phyloP scores from a whole-genome alignment of 2,888 invertebrate species.

The Andrena praecox region DNA sequence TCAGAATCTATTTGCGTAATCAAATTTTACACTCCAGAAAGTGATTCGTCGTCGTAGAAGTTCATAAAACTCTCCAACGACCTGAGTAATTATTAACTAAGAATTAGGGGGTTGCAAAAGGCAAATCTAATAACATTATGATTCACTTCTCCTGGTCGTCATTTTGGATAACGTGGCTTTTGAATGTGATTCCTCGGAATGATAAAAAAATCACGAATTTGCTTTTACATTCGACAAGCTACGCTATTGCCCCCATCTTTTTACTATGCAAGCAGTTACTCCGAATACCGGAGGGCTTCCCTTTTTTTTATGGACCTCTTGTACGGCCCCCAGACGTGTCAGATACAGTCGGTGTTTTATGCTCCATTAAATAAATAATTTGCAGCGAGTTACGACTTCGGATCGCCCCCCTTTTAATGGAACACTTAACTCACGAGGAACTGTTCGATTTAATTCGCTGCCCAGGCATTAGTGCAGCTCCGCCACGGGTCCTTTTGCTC shows the following conservation, averaged over 20 bases:
- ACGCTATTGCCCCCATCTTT: not conserved
- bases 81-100: no score
- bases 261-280: slow-evolving; percentile 11
- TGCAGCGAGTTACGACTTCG: slow-evolving; percentile 50
- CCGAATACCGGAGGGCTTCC: slow-evolving; percentile 1
- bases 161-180: no score
- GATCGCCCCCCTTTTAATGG: slow-evolving; percentile 13
- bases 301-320: slow-evolving; percentile 39
- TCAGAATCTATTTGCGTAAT: not conserved
- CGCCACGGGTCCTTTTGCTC: not conserved
- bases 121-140: no score
- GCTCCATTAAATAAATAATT: slow-evolving; percentile 49
- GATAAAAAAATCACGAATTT: not conserved
- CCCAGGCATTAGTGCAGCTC: not conserved
- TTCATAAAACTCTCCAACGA: not conserved
- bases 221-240: not conserved
- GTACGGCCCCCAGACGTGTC: slow-evolving; percentile 35
- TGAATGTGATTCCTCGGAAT: not conserved
- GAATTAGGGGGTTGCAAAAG: no score
- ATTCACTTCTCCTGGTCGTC: no score
- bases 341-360: slow-evolving; percentile 50
- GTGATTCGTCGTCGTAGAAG: no score
- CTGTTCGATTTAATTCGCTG: slow-evolving; percentile 31
- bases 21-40: not conserved
- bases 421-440: slow-evolving; percentile 15